Evolutionary conservation across 2,113 vertebrate species (phyloP).

Genomic region (Trematomus loennbergii): DNA sequence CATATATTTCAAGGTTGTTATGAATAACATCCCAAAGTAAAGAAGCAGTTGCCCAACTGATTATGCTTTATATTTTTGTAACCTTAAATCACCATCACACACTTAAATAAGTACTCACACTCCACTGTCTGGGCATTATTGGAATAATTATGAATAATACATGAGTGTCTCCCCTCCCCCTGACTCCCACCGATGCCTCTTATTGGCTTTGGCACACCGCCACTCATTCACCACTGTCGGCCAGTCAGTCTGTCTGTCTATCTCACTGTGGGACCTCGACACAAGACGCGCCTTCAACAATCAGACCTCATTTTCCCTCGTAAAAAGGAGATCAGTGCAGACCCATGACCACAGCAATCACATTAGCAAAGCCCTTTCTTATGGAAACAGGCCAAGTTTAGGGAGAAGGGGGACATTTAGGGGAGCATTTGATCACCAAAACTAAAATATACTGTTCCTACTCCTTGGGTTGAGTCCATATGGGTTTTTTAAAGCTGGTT

Average conservation of each 20-base stretch:
- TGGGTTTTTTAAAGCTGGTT: neutral
- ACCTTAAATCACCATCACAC: constrained; percentile 57
- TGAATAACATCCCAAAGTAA: constrained; percentile 21
- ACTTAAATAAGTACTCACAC: constrained; percentile 65
- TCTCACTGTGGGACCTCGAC: constrained; percentile 78
- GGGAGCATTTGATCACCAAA: constrained; percentile 35
- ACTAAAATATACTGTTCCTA: constrained; percentile 37
- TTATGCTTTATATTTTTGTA: constrained; percentile 38
- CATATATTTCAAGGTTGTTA: neutral
- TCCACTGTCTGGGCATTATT: constrained; percentile 83
- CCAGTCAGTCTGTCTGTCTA: constrained; percentile 52
- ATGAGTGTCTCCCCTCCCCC: constrained; percentile 83
- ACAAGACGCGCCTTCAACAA: constrained; percentile 79
- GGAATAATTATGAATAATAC: constrained; percentile 87
- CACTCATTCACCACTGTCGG: constrained; percentile 77
- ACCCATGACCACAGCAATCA: constrained; percentile 79
- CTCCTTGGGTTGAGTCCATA: neutral
- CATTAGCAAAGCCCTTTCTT: constrained; percentile 73
- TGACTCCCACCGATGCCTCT: constrained; percentile 79
- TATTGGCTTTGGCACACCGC: constrained; percentile 87
- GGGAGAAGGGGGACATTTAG: constrained; percentile 35
- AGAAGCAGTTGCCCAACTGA: constrained; percentile 7
- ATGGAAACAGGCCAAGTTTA: constrained; percentile 69
- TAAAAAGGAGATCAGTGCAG: constrained; percentile 77
- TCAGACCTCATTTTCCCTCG: constrained; percentile 81